phyloP scores from a whole-genome alignment of 2,113 vertebrate species.

The Laterallus jamaicensis region DNA sequence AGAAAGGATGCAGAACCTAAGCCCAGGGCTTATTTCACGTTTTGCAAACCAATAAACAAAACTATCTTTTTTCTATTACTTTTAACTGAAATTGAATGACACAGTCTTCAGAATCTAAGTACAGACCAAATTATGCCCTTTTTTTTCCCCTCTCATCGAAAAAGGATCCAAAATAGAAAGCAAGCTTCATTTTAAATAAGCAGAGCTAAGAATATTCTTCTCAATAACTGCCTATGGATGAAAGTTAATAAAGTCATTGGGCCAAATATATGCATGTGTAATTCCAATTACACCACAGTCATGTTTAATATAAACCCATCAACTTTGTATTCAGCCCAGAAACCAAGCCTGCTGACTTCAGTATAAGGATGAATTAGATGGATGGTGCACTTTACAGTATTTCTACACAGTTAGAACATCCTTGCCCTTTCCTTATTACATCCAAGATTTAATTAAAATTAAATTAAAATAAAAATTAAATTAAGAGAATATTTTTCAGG shows the following conservation, averaged over 20 bases:
- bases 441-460: slow-evolving; percentile 45
- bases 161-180: background rate
- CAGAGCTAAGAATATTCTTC: slow-evolving; percentile 20
- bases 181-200: slow-evolving; percentile 11
- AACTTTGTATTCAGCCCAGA: background rate
- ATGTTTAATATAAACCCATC: slow-evolving; percentile 31
- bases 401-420: background rate
- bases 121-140: background rate
- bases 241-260: slow-evolving; percentile 52
- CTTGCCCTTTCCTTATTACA: slow-evolving; percentile 27
- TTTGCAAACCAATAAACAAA: background rate
- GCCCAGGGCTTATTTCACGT: background rate
- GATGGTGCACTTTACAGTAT: background rate
- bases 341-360: background rate
- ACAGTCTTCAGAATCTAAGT: background rate
- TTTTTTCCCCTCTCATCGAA: background rate
- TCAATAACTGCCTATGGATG: slow-evolving; percentile 24
- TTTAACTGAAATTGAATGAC: background rate
- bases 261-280: slow-evolving; percentile 34
- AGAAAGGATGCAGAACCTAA: background rate
- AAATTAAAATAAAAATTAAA: slow-evolving; percentile 53
- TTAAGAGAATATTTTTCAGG: slow-evolving; percentile 23
- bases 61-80: background rate
- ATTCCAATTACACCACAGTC: slow-evolving; percentile 30
- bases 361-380: background rate